Conservation (phyloP, 1,140 invertebrate species). For the Euura lappo region DNA sequence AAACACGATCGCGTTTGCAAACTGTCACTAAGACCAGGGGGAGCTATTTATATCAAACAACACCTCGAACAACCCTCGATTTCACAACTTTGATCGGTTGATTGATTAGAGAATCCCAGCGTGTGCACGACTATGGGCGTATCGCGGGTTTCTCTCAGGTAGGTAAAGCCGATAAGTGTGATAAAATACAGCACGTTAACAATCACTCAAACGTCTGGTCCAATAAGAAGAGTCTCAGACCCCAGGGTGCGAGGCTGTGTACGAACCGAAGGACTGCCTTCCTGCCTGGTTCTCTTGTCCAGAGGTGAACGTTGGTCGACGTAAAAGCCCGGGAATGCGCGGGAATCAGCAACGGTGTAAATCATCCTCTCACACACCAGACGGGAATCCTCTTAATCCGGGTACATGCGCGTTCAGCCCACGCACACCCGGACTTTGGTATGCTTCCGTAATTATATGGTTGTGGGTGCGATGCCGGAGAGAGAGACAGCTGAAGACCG, state of each 20-base stretch:
- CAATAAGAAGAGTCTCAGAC: neutral
- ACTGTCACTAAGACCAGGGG: too few species aligned
- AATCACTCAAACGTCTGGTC: neutral
- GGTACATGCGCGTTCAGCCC: neutral
- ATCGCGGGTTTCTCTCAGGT: too few species aligned
- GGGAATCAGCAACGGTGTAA: slow-evolving; percentile 31
- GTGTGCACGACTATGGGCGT: too few species aligned
- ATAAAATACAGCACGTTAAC: neutral
- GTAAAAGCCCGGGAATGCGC: slow-evolving; percentile 14
- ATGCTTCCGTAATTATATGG: slow-evolving; percentile 34
- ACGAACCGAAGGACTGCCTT: neutral
- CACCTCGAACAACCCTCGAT: too few species aligned
- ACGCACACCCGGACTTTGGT: slow-evolving; percentile 20
- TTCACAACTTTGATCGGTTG: too few species aligned
- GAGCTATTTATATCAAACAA: too few species aligned
- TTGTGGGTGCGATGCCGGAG: slow-evolving; percentile 32
- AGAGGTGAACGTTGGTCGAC: neutral
- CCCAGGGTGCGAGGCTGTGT: neutral
- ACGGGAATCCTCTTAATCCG: too few species aligned
- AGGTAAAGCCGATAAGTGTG: too few species aligned
- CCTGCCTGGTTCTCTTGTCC: neutral
- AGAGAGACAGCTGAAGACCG: slow-evolving; percentile 11
- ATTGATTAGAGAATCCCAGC: too few species aligned
- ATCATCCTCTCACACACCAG: slow-evolving; percentile 24
- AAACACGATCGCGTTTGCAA: too few species aligned